phyloP scores from a whole-genome alignment of 2,888 invertebrate genomes.

The Eupithecia abbreviata region DNA sequence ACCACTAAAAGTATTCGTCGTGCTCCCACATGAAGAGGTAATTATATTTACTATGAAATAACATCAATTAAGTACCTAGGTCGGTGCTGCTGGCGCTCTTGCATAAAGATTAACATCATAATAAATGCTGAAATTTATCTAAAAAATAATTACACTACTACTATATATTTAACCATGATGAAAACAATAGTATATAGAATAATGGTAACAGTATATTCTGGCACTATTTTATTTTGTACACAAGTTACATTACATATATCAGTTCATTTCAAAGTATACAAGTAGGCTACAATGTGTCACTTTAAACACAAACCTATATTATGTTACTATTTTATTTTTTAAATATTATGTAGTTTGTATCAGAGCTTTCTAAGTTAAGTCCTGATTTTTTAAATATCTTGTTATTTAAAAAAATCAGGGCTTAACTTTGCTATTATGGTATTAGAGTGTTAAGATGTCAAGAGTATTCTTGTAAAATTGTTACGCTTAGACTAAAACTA shows the following conservation, averaged over 20 bases:
- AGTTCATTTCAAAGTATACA: neutral
- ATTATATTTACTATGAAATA: conserved; percentile 5
- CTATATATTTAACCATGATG: conserved; percentile 45
- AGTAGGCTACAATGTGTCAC: neutral
- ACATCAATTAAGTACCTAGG: conserved; percentile 65
- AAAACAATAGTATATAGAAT: conserved; percentile 42
- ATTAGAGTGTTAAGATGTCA: conserved; percentile 39
- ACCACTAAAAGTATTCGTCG: conserved; percentile 4
- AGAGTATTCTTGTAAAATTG: conserved; percentile 55
- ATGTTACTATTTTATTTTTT: neutral
- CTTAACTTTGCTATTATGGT: neutral
- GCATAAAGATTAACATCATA: conserved; percentile 55
- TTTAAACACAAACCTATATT: neutral
- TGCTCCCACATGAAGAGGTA: conserved; percentile 5
- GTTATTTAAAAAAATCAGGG: neutral
- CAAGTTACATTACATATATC: conserved; percentile 22
- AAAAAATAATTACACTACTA: conserved; percentile 50
- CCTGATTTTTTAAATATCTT: no score
- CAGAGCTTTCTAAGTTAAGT: neutral
- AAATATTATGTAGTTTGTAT: neutral
- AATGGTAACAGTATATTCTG: conserved; percentile 53
- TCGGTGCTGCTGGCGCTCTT: conserved; percentile 62
- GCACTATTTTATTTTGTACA: conserved; percentile 60
- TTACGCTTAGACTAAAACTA: conserved; percentile 68
- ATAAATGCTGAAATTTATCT: conserved; percentile 70